Base-by-base conservation (phyloP, 1,140 invertebrate species). In the Aphaenogaster rudis region DNA sequence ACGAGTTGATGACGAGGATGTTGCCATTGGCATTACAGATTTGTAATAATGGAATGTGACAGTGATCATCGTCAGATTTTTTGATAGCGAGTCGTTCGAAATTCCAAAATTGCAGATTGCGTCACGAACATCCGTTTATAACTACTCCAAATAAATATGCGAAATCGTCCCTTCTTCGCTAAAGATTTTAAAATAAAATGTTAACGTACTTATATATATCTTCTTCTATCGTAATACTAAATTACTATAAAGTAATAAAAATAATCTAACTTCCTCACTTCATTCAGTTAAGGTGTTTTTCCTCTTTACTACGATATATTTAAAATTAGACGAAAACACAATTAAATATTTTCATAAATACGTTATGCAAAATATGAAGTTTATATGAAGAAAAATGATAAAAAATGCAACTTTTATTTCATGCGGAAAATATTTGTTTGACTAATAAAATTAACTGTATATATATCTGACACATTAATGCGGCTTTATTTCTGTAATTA, bases 41-140 rank as follows among this genome's bases (percentile, higher is more conserved):
- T 52, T 63, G 90, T 91, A 85, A 72, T 42, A 21, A 82, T 59
- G 52, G 4, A 91, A 77, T 89, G 88, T 36, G 64, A 78, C 36
- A 90, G 90, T 92, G 90, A 33, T 82, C 28, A 76, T 63, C 63
- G 6, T 82, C 48, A 77, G 42, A 57, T 57, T 74, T 78, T 57
- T 63, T 86, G 15, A n/a, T 50, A 6, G 6, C 86, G 17, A 13
- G n/a, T 61, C 48, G 64, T 52, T 87, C 17, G 0, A 80, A 67
- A 69, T 39, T 36, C 21, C 21, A 3, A 59, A 48, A 28, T 33
- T 52, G 13, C 36, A 39, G 13, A 3, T 80, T 39, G 3, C 3
- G 13, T 45, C 11, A 57, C n/a, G 0, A 74, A 13, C 17, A 8
- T 42, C 17, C 39, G n/a, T 45, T 67, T 67, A 5, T 67, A 28